Evolutionary conservation across 2,113 vertebrate genomes (phyloP).

Genomic region (Mesoclemmys tuberculata): DNA sequence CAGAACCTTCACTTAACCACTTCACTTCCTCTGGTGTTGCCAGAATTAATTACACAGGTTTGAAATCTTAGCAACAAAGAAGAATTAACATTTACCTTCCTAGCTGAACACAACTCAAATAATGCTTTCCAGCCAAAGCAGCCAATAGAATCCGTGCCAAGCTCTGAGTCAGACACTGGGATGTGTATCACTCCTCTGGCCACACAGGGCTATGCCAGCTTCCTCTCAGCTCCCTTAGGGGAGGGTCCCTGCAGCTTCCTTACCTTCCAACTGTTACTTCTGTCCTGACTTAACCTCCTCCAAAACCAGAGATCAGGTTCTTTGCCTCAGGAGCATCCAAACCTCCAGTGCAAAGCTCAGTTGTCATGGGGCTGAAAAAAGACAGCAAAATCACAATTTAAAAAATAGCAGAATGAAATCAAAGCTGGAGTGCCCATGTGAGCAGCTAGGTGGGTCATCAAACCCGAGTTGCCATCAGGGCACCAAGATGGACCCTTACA

Average conservation of each 20-base stretch:
- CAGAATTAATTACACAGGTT: background rate
- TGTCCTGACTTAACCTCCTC: constrained; percentile 39
- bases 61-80: constrained; percentile 6
- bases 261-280: constrained; percentile 48
- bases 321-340: background rate
- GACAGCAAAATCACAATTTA: background rate
- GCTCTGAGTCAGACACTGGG: background rate
- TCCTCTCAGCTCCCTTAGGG: background rate
- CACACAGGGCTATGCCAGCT: background rate
- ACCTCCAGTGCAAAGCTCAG: background rate
- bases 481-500: background rate
- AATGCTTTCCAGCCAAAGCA: background rate
- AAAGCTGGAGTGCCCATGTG: background rate
- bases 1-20: constrained; percentile 74
- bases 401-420: background rate
- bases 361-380: background rate
- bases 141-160: background rate
- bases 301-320: background rate
- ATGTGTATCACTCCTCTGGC: background rate
- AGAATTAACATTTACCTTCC: background rate
- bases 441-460: too few relatives aligned
- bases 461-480: background rate
- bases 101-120: background rate
- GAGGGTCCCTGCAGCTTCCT: constrained; percentile 23
- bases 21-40: constrained; percentile 48